phyloP scores from a whole-genome alignment of 2,797 vertebrate genomes.

The Falco novaeseelandiae region DNA sequence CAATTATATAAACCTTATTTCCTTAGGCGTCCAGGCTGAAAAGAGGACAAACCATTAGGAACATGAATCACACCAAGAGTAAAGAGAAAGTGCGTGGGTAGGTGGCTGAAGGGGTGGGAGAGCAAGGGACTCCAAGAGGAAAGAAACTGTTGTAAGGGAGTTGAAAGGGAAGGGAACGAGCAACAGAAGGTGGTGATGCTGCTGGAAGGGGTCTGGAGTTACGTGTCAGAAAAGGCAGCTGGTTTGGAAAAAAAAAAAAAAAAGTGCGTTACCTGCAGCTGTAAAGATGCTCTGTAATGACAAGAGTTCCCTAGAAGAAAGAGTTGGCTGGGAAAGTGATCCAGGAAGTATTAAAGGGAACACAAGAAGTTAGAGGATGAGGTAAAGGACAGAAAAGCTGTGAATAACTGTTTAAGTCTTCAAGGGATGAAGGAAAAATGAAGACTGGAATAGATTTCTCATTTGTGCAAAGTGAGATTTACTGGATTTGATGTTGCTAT shows the following conservation, averaged over 20 bases:
- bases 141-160: neutral
- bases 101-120: neutral
- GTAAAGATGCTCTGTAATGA: neutral
- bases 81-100: neutral
- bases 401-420: neutral
- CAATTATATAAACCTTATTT: slow-evolving; percentile 35
- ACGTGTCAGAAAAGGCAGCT: neutral
- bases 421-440: neutral
- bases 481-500: neutral
- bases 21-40: slow-evolving; percentile 20
- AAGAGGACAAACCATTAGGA: neutral
- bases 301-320: neutral
- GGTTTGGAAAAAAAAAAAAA: neutral
- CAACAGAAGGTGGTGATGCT: neutral
- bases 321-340: neutral
- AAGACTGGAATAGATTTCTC: neutral
- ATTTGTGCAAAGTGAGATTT: neutral
- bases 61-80: neutral
- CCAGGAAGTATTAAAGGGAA: neutral
- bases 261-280: neutral
- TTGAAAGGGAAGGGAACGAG: neutral
- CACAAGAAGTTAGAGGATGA: neutral
- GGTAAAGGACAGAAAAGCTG: neutral
- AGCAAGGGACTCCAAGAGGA: neutral
- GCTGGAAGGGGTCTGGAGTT: neutral